Conservation (phyloP, 1,140 invertebrate genomes). For the Drusus annulatus region DNA sequence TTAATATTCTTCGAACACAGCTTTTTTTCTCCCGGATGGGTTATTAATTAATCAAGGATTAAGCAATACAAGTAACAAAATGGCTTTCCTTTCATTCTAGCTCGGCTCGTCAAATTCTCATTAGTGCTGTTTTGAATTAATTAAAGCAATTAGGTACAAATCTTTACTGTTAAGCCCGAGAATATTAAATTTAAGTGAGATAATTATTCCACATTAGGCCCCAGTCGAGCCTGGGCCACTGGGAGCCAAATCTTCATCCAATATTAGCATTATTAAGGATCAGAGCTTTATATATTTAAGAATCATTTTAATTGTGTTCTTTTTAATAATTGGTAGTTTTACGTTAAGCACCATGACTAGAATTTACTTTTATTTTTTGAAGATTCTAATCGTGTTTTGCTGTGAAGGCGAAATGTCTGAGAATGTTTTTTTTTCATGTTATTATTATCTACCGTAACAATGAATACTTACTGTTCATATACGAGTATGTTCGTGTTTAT, state of each 20-base stretch:
- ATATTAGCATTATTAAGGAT: slow-evolving; percentile 11
- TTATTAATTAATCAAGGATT: slow-evolving; percentile 20
- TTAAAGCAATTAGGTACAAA: slow-evolving; percentile 39
- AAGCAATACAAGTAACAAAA: slow-evolving; percentile 36
- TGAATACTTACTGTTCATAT: too few relatives aligned
- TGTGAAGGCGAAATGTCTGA: too few relatives aligned
- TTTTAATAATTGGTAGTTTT: too few relatives aligned
- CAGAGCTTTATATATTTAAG: not conserved
- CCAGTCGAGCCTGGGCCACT: not conserved
- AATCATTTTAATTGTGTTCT: too few relatives aligned
- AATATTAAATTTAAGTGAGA: slow-evolving; percentile 28
- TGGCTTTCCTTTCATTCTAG: slow-evolving; percentile 21
- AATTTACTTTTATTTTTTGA: too few relatives aligned
- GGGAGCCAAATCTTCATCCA: not conserved
- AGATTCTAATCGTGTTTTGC: too few relatives aligned
- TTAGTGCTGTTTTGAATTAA: slow-evolving; percentile 36
- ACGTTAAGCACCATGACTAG: too few relatives aligned
- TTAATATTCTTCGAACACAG: too few relatives aligned
- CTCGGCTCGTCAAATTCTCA: slow-evolving; percentile 41
- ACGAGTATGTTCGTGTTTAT: too few relatives aligned
- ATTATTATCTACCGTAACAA: too few relatives aligned
- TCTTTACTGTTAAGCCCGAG: slow-evolving; percentile 17
- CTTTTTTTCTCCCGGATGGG: not conserved
- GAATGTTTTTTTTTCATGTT: too few relatives aligned
- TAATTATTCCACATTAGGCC: slow-evolving; percentile 27